Percentiles rank a stretch among this genome's conserved stretches.
Conservation (phyloP, 2,888 invertebrate genomes). For the Polyommatus icarus region DNA sequence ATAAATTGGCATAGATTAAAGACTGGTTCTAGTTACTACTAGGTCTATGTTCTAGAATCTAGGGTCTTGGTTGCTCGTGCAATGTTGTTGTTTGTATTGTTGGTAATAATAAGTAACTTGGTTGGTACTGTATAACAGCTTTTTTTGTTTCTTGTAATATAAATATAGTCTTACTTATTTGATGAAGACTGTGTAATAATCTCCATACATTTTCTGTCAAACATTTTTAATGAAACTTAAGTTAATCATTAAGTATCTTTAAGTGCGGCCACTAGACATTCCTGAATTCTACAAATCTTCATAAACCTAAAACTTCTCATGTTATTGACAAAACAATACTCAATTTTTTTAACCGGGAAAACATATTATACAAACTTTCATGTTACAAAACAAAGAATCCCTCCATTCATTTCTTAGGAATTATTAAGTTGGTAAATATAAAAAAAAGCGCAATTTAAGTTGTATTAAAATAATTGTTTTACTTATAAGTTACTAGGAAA, state of each 20-base stretch:
- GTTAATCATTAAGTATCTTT: too few relatives aligned
- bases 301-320: too few relatives aligned
- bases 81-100: not conserved
- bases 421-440: not conserved
- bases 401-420: not conserved
- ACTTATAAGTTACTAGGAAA: constrained; percentile 27
- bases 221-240: too few relatives aligned
- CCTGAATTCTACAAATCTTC: too few relatives aligned
- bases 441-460: not conserved
- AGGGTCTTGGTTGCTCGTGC: constrained; percentile 1
- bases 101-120: not conserved
- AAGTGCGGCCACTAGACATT: too few relatives aligned
- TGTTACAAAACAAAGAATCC: not conserved
- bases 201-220: too few relatives aligned
- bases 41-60: constrained; percentile 15
- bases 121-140: too few relatives aligned
- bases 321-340: too few relatives aligned
- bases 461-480: constrained; percentile 2
- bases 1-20: constrained; percentile 43
- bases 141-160: too few relatives aligned
- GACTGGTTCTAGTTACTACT: constrained; percentile 38
- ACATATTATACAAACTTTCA: not conserved
- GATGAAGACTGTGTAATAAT: too few relatives aligned
- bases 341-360: not conserved
- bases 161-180: too few relatives aligned